Conservation (phyloP, 2,888 invertebrate genomes). For the Caenorhabditis afra region DNA sequence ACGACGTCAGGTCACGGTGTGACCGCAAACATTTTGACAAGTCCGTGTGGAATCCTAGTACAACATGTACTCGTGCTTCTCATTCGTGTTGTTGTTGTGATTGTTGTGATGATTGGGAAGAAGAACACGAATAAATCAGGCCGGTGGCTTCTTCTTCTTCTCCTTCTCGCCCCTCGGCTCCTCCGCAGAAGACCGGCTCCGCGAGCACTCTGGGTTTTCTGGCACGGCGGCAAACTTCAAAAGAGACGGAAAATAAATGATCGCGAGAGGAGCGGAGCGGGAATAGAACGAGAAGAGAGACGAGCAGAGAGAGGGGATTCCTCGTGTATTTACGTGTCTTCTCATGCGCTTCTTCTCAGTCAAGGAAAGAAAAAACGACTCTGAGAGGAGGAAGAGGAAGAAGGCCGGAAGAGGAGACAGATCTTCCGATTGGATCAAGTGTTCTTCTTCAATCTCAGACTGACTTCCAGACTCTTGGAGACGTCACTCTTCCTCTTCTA, state of each 20-base stretch:
- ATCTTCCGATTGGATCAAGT: background rate
- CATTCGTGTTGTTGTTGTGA: conserved; percentile 9
- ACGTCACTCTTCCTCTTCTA: background rate
- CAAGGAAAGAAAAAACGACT: conserved; percentile 1
- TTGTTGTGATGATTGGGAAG: background rate
- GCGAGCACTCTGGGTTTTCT: conserved; percentile 27
- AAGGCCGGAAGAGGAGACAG: background rate
- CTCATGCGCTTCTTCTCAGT: conserved; percentile 10
- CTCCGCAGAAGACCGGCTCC: background rate
- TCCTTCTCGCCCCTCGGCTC: background rate
- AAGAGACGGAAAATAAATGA: conserved; percentile 51
- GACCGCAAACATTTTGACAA: conserved; percentile 52
- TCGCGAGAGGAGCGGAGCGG: conserved; percentile 18
- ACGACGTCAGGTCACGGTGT: conserved; percentile 19
- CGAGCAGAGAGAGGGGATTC: too few relatives aligned
- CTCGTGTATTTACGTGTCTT: conserved; percentile 29
- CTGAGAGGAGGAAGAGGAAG: background rate
- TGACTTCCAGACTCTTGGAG: too few relatives aligned
- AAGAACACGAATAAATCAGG: conserved; percentile 29
- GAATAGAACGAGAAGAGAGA: conserved; percentile 1
- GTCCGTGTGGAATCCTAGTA: conserved; percentile 24
- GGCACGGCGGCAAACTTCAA: conserved; percentile 55
- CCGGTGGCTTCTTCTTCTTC: background rate
- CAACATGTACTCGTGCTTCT: conserved; percentile 25
- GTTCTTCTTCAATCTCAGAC: too few relatives aligned